Evolutionary conservation across 2,797 vertebrate species (phyloP), one percentile per base, ranked within the genome.

Genomic region (Acridotheres tristis): DNA sequence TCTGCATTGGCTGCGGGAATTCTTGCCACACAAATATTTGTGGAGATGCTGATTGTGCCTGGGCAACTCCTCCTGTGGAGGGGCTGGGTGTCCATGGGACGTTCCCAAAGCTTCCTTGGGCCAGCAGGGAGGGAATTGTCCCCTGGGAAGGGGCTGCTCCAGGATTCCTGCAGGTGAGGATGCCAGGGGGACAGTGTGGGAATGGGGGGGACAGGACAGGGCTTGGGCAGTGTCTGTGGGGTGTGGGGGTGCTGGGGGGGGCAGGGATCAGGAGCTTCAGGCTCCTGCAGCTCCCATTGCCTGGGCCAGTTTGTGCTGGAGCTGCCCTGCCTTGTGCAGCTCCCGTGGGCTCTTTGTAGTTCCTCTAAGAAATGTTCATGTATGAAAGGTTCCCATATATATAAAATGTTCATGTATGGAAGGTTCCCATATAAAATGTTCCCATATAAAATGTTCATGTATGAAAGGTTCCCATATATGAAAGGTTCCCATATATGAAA

Each of bases 331-430:
- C 21, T 62, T 21, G 32, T 16, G 19, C 48, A 2, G 45, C 25
- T 34, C 43, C 43, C 47, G 13, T n/a, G 74, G n/a, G 38, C 17
- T 4, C 13, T n/a, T 61, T 16, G 16, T 23, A 8, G 57, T 13
- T 61, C 18, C 0, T 17, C 3, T 23, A 4, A 9, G 6, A 17
- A 54, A 2, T 3, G 8, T 7, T 47, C 45, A 47, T 42, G 40
- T 20, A 3, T 23, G 8, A 17, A 53, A 3, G 2, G 6, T 42
- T 42, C 42, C 13, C 16, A n/a, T n/a, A n/a, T n/a, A 0, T 20
- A 43, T 18, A 18, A 43, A 43, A 43, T 43, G 17, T 43, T 16
- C 36, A 36, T 36, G 9, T 36, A 36, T 36, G 36, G 9, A 36
- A 36, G 36, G 36, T 38, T 38, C 38, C 38, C 38, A 38, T 38